These are phyloP conservation scores for Silurus glanis DNA, from an alignment of 2,113 vertebrate species.

Conservation along the genomic window DNA sequence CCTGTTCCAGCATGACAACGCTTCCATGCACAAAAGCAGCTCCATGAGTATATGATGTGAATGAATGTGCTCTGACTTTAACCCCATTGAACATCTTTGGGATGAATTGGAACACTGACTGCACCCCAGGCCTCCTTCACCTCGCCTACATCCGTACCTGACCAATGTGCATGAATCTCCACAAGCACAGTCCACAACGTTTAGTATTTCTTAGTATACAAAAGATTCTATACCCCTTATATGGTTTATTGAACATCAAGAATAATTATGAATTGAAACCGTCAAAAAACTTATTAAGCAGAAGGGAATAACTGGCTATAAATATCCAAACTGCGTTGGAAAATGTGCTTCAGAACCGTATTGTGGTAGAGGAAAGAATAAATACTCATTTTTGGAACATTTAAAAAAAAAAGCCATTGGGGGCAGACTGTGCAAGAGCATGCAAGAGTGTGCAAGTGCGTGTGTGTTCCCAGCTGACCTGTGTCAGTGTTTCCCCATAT, in stretches of 20 bases:
- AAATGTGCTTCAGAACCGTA: not conserved
- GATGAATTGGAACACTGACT: too few species aligned
- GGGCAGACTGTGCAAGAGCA: not conserved
- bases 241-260: not conserved
- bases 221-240: not conserved
- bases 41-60: too few species aligned
- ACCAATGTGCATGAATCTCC: too few species aligned
- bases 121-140: too few species aligned
- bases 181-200: too few species aligned
- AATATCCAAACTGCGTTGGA: not conserved
- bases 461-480: slow-evolving; percentile 34
- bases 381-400: not conserved
- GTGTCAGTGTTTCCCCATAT: slow-evolving; percentile 34
- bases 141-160: too few species aligned
- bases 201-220: not conserved
- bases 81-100: too few species aligned
- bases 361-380: not conserved
- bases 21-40: too few species aligned
- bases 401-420: not conserved
- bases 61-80: too few species aligned
- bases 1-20: too few species aligned
- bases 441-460: not conserved
- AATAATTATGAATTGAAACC: not conserved
- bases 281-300: not conserved
- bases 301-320: not conserved